Conservation (phyloP, 2,113 vertebrate species). For the Sander vitreus region DNA sequence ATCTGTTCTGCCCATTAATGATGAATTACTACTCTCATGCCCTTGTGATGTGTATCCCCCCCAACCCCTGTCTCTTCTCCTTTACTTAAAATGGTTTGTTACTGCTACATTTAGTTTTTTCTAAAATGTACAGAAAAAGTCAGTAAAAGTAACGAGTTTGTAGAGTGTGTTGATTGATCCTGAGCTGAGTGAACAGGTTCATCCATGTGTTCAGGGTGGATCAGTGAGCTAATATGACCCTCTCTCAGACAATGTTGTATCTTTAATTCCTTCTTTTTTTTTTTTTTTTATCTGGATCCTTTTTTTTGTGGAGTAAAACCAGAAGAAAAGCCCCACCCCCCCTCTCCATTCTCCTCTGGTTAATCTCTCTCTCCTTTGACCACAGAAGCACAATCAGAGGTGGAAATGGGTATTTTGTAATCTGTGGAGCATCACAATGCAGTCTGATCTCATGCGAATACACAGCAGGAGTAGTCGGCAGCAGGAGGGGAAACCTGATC, state of each 20-base stretch:
- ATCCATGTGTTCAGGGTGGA: not conserved
- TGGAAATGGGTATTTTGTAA: conserved; percentile 70
- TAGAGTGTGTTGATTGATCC: not conserved
- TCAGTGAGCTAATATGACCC: not conserved
- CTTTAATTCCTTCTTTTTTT: not conserved
- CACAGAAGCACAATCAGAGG: conserved; percentile 51
- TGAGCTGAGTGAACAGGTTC: not conserved
- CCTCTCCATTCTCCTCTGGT: not conserved
- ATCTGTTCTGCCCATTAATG: not conserved
- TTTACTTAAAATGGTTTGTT: not conserved
- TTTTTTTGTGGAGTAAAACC: not conserved
- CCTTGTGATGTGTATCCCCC: not conserved
- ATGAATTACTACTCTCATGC: not conserved
- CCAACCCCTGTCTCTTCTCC: not conserved
- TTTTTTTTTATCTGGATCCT: not conserved
- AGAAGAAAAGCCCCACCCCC: not conserved
- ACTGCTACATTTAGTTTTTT: not conserved
- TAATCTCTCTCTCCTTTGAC: conserved; percentile 36
- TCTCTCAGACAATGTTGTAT: not conserved
- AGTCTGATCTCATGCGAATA: conserved; percentile 72
- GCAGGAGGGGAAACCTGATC: conserved; percentile 53
- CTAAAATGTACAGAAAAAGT: not conserved
- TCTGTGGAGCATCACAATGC: conserved; percentile 70
- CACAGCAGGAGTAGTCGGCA: conserved; percentile 58
- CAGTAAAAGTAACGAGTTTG: not conserved